phyloP scores from a whole-genome alignment of 2,113 vertebrate species.

The Aldabrachelys gigantea region DNA sequence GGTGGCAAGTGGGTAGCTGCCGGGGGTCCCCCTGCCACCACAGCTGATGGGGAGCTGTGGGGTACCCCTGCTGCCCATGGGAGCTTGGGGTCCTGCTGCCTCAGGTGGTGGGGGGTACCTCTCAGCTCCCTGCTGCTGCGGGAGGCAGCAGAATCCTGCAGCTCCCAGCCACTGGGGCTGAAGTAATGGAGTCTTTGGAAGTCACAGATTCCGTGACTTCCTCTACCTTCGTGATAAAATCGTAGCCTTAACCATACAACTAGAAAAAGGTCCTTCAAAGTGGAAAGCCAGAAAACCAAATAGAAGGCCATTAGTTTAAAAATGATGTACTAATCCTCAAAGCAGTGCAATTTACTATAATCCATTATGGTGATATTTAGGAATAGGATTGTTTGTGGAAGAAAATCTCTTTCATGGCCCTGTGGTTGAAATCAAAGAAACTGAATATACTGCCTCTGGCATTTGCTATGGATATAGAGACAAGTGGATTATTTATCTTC shows the following conservation, averaged over 20 bases:
- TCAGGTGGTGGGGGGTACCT: too few relatives aligned
- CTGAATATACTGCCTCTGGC: not conserved
- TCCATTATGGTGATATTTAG: constrained; percentile 7
- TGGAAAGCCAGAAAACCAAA: not conserved
- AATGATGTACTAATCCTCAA: fast-evolving
- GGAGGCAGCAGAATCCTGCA: too few relatives aligned
- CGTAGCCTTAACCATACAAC: not conserved
- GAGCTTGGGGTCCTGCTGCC: too few relatives aligned
- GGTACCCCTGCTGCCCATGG: too few relatives aligned
- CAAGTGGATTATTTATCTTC: not conserved
- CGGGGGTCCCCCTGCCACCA: too few relatives aligned
- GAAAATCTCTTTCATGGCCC: not conserved
- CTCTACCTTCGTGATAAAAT: too few relatives aligned
- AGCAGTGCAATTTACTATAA: constrained; percentile 17
- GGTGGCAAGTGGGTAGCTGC: too few relatives aligned
- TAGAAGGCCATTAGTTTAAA: not conserved
- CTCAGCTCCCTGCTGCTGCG: too few relatives aligned
- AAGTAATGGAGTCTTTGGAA: too few relatives aligned
- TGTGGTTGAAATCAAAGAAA: constrained; percentile 4
- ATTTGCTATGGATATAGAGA: not conserved
- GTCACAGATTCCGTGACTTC: too few relatives aligned
- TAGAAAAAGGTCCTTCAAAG: not conserved
- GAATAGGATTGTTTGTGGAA: not conserved
- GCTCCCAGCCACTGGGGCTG: too few relatives aligned
- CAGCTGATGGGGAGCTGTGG: too few relatives aligned